A percentile compares a stretch with the other conserved stretches of the same genome.
Evolutionary conservation across 2,113 vertebrate genomes (phyloP).

Genomic region (Amphiprion ocellaris): DNA sequence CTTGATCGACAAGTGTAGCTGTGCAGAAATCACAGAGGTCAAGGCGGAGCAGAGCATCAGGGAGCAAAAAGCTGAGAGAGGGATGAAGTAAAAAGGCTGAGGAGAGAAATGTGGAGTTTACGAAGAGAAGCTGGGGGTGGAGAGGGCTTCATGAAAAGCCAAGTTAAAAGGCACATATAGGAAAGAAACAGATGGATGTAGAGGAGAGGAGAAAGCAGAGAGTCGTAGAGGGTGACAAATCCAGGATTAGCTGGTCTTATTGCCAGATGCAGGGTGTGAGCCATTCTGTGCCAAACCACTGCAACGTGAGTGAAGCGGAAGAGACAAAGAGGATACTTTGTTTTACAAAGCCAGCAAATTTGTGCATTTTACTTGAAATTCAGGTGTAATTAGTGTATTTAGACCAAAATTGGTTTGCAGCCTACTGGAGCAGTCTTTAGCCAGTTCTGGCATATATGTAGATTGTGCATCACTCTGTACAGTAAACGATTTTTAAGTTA

Average conservation of each 20-base stretch:
- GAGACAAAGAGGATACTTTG: not conserved
- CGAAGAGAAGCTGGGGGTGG: not conserved
- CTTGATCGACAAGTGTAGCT: conserved; percentile 30
- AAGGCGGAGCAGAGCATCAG: not conserved
- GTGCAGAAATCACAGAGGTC: conserved; percentile 35
- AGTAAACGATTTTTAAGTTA: not conserved
- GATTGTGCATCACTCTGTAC: not conserved
- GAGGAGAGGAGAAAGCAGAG: not conserved
- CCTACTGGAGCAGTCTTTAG: not conserved
- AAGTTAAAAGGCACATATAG: not conserved
- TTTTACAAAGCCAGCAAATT: not conserved
- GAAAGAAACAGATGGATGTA: conserved; percentile 4
- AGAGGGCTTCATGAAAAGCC: conserved; percentile 11
- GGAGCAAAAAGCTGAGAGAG: not conserved
- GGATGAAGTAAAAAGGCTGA: not conserved
- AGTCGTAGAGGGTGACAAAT: conserved; percentile 60
- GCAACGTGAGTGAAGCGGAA: conserved; percentile 12
- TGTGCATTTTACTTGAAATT: not conserved
- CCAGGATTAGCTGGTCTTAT: conserved; percentile 64
- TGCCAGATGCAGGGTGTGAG: conserved; percentile 32
- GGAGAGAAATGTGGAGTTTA: not conserved
- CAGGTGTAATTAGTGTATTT: too few relatives aligned
- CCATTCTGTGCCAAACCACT: conserved; percentile 29
- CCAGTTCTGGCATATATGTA: not conserved
- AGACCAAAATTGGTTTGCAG: not conserved